Base-by-base conservation (phyloP, 2,113 vertebrate genomes). In the Lepus europaeus region DNA sequence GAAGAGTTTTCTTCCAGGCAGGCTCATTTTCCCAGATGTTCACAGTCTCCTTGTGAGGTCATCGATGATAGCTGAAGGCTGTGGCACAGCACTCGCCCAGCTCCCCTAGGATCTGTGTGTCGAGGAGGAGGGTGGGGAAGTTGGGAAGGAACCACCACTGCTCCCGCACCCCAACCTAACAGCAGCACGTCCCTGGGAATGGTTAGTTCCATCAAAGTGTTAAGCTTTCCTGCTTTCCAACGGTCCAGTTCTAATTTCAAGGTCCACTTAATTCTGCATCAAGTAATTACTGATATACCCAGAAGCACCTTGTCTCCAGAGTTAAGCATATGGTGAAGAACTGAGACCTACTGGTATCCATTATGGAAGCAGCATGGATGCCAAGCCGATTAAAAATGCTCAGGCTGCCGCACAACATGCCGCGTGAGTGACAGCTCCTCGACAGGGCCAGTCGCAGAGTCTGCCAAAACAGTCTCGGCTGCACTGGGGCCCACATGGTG, bases 161-260 rank as follows among this genome's bases (percentile, higher is more conserved):
- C 25, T 20, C 82, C 72, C 22, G 0, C 63, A 70, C 68, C 81
- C 29, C 2, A 13, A 13, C 70, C 2, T 68, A 90, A 83, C 59
- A 82, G 97, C 92, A 90, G 53, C 0, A 9, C 7, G 78, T 94
- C 12, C 29, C 93, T 63, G 95, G 97, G 97, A 98, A 95, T 64
- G 96, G 97, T 94, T 92, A 70, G 80, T 98, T 94, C 97, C 97
- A 98, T 96, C 98, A 96, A 97, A 98, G 97, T 90, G 98, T 98
- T 98, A 98, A 98, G 97, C 98, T 96, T 39, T 97, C 96, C 97
- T 79, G 97, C 98, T 96, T 97, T 97, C 98, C 49, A n/a, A 98
- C 97, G 97, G 98, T 98, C 98, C 99, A 99, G 99, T 99, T 99
- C 99, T 99, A 99, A 99, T 99, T 99, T 99, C 99, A 99, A 99